These are phyloP conservation scores for Syngnathus scovelli DNA, from an alignment of 2,113 vertebrate genomes.

Conservation along the genomic window DNA sequence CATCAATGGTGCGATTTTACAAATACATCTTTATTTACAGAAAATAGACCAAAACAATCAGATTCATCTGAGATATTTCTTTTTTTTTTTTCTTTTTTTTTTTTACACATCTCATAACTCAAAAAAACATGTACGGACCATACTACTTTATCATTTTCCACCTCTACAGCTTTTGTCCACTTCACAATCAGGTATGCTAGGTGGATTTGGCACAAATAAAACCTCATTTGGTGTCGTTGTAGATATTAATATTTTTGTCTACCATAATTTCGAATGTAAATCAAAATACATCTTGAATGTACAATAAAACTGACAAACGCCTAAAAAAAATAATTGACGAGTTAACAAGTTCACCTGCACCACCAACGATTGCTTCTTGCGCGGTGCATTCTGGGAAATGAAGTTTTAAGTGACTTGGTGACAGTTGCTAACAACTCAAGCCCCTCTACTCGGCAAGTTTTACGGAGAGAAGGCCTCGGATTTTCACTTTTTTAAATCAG, in stretches of 20 bases:
- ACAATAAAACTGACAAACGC: not conserved
- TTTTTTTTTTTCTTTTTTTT: not conserved
- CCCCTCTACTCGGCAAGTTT: not conserved
- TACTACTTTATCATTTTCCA: not conserved
- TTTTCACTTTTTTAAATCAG: not conserved
- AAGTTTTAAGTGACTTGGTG: slow-evolving; percentile 16
- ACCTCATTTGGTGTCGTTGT: not conserved
- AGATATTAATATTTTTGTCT: not conserved
- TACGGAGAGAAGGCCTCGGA: not conserved
- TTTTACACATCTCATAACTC: not conserved
- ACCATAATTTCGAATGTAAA: not conserved
- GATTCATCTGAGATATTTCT: not conserved
- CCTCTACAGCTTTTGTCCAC: not conserved
- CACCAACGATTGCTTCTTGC: no score
- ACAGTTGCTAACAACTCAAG: slow-evolving; percentile 74
- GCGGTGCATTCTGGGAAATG: slow-evolving; percentile 2
- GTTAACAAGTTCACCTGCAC: not conserved
- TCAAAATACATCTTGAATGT: not conserved
- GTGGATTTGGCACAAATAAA: not conserved
- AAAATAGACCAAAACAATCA: not conserved
- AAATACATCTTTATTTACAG: not conserved
- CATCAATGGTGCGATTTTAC: not conserved
- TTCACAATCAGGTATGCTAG: not conserved
- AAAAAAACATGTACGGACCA: not conserved
- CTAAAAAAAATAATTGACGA: not conserved